These are phyloP conservation scores for Carlito syrichta DNA, from an alignment of 2,113 vertebrate genomes.

Conservation along the genomic window DNA sequence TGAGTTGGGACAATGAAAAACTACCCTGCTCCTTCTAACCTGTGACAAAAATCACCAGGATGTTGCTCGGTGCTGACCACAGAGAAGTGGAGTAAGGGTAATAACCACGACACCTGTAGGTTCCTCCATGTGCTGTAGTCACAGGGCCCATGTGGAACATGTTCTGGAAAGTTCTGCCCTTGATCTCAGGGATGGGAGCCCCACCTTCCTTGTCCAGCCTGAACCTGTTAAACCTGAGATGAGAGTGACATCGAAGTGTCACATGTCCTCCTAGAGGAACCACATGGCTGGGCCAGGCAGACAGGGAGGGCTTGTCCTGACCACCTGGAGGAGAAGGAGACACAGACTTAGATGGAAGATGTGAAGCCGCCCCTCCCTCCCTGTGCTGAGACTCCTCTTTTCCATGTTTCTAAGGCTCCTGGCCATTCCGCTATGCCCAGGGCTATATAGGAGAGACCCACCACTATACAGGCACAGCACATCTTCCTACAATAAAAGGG, in stretches of 20 bases:
- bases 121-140: background rate
- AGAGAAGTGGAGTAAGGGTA: rapidly evolving
- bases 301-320: background rate
- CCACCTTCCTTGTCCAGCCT: too few relatives aligned
- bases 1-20: too few relatives aligned
- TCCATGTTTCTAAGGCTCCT: background rate
- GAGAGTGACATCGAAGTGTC: background rate
- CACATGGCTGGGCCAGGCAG: background rate
- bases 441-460: background rate
- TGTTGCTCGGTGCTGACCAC: background rate
- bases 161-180: rapidly evolving
- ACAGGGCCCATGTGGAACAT: background rate
- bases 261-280: background rate
- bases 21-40: background rate
- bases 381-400: background rate
- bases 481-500: background rate
- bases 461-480: rapidly evolving
- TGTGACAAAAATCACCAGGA: slow-evolving; percentile 17
- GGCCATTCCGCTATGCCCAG: rapidly evolving
- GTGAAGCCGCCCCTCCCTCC: rapidly evolving
- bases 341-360: background rate
- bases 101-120: background rate
- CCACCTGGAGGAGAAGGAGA: background rate
- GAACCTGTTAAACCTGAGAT: background rate
- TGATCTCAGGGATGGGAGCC: too few relatives aligned